A percentile compares a stretch with the other conserved stretches of the same genome.
phyloP scores from a whole-genome alignment of 2,113 vertebrate genomes.

The Podarcis raffonei region DNA sequence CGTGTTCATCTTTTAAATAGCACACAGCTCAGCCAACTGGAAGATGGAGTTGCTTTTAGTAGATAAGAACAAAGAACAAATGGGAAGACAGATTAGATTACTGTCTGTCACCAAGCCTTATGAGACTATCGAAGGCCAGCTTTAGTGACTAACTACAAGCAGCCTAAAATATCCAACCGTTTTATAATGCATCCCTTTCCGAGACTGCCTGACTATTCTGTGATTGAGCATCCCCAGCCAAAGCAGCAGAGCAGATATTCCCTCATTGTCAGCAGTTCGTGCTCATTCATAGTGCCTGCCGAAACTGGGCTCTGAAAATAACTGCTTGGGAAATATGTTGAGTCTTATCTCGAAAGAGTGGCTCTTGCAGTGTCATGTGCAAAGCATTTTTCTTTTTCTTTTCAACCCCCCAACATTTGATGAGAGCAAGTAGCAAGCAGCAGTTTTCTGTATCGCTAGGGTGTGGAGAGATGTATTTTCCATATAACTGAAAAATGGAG shows the following conservation, averaged over 20 bases:
- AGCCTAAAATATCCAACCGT: slow-evolving; percentile 59
- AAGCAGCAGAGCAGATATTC: slow-evolving; percentile 43
- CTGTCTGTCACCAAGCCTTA: slow-evolving; percentile 66
- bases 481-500: background rate
- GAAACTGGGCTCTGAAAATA: slow-evolving; percentile 6
- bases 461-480: background rate
- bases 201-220: slow-evolving; percentile 54
- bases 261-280: slow-evolving; percentile 26
- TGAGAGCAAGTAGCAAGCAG: slow-evolving; percentile 4
- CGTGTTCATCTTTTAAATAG: slow-evolving; percentile 50
- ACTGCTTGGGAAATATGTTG: background rate
- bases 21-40: slow-evolving; percentile 5
- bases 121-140: slow-evolving; percentile 56
- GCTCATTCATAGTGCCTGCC: slow-evolving; percentile 12
- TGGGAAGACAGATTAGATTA: slow-evolving; percentile 66
- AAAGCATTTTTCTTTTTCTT: background rate
- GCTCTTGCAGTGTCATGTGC: background rate
- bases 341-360: background rate
- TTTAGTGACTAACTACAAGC: slow-evolving; percentile 63
- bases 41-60: slow-evolving; percentile 54
- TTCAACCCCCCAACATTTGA: background rate
- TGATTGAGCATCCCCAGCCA: slow-evolving; percentile 54
- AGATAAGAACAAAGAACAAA: slow-evolving; percentile 70
- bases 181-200: slow-evolving; percentile 46
- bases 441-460: background rate